phyloP scores from a whole-genome alignment of 2,113 vertebrate genomes.

The Scomber colias region DNA sequence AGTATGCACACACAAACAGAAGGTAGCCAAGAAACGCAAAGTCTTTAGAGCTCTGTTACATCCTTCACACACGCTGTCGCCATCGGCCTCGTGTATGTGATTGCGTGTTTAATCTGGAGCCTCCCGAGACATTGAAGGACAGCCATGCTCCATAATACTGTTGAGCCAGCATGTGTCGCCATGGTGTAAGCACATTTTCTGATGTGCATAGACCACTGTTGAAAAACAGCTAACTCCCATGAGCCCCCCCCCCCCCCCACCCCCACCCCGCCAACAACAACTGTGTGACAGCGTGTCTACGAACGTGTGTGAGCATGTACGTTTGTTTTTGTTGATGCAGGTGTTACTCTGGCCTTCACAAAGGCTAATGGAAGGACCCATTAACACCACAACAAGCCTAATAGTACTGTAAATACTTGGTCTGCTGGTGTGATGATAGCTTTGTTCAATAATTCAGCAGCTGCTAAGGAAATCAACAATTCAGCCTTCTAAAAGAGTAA shows the following conservation, averaged over 20 bases:
- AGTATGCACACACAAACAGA: slow-evolving; percentile 24
- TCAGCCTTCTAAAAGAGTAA: slow-evolving; percentile 46
- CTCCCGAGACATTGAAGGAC: slow-evolving; percentile 74
- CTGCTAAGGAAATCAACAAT: slow-evolving; percentile 72
- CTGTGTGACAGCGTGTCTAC: slow-evolving; percentile 43
- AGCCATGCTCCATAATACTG: slow-evolving; percentile 68
- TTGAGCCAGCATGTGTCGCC: slow-evolving; percentile 76
- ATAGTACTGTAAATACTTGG: slow-evolving; percentile 76
- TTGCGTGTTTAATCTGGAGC: slow-evolving; percentile 68
- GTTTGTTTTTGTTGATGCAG: slow-evolving; percentile 74
- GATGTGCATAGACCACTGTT: slow-evolving; percentile 68
- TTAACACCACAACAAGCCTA: slow-evolving; percentile 72
- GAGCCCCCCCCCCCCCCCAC: slow-evolving; percentile 34
- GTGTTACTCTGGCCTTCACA: slow-evolving; percentile 72
- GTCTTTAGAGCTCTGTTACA: slow-evolving; percentile 32
- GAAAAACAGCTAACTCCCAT: slow-evolving; percentile 77
- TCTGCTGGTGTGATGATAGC: slow-evolving; percentile 69
- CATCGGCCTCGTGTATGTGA: slow-evolving; percentile 40
- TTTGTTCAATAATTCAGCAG: slow-evolving; percentile 79
- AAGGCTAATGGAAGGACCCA: slow-evolving; percentile 71
- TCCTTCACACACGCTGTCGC: slow-evolving; percentile 50
- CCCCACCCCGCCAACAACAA: slow-evolving; percentile 21
- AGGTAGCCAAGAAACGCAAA: slow-evolving; percentile 33
- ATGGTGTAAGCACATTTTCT: slow-evolving; percentile 80
- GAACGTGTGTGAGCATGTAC: background rate